Percentiles rank a stretch among this genome's conserved stretches.
Evolutionary conservation across 2,888 invertebrate genomes (phyloP).

Genomic region (Camponotus fellah): DNA sequence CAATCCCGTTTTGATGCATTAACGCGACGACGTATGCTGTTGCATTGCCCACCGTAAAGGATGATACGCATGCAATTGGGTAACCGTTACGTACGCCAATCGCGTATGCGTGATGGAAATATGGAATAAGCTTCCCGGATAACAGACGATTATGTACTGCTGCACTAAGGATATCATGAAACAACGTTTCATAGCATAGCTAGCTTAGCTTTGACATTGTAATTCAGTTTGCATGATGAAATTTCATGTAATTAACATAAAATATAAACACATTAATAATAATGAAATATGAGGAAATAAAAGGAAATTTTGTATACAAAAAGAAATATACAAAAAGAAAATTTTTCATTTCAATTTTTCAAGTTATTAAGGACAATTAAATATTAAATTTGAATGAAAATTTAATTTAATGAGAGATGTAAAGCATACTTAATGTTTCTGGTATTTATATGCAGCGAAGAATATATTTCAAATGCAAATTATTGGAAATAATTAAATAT

Average conservation of each 20-base stretch:
- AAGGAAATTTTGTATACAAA: background rate
- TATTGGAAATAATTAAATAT: background rate
- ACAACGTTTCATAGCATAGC: background rate
- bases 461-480: background rate
- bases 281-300: background rate
- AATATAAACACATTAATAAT: background rate
- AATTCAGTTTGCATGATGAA: background rate
- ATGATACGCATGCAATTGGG: background rate
- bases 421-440: background rate
- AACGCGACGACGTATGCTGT: background rate
- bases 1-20: constrained; percentile 9
- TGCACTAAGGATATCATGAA: constrained; percentile 15
- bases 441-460: background rate
- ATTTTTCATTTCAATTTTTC: background rate
- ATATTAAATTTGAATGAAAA: background rate
- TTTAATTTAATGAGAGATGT: background rate
- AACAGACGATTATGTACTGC: background rate
- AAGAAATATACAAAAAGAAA: background rate
- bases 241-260: background rate
- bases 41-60: background rate
- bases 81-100: constrained; percentile 5
- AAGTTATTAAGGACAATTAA: background rate
- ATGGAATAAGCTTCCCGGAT: constrained; percentile 14
- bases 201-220: background rate
- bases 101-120: background rate